A percentile compares a stretch with the other conserved stretches of the same genome.
Conservation (phyloP, 2,113 vertebrate genomes). For the Leptobrachium leishanense region DNA sequence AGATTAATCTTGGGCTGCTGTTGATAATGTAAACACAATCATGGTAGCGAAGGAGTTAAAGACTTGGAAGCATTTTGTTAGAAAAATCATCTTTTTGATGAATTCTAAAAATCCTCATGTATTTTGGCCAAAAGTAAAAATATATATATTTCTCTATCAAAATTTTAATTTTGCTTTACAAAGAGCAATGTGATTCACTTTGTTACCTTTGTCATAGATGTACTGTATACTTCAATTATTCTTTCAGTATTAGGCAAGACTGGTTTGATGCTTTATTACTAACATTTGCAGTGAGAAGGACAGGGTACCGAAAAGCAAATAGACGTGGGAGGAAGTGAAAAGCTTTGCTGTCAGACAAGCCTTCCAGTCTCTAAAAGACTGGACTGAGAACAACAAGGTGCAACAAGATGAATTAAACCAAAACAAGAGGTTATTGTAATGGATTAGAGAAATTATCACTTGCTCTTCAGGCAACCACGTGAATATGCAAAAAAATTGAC, state of each 20-base stretch:
- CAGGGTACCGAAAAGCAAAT: constrained; percentile 63
- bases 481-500: constrained; percentile 8
- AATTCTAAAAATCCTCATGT: too few relatives aligned
- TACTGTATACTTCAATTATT: constrained; percentile 31
- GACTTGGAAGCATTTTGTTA: too few relatives aligned
- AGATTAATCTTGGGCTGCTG: too few relatives aligned
- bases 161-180: too few relatives aligned
- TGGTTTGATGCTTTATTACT: constrained; percentile 57
- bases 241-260: constrained; percentile 50
- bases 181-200: too few relatives aligned
- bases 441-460: constrained; percentile 7
- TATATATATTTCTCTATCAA: too few relatives aligned
- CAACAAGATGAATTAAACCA: constrained; percentile 82
- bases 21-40: too few relatives aligned
- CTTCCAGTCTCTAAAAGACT: constrained; percentile 80
- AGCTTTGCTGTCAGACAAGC: constrained; percentile 82
- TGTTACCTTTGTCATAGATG: background rate
- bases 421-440: constrained; percentile 45
- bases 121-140: too few relatives aligned
- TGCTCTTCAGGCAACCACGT: constrained; percentile 42
- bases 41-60: too few relatives aligned
- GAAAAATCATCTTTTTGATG: too few relatives aligned
- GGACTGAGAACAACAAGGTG: constrained; percentile 94
- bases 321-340: constrained; percentile 66
- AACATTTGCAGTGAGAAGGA: constrained; percentile 58